A percentile compares a stretch with the other conserved stretches of the same genome.
phyloP scores from a whole-genome alignment of 2,113 vertebrate genomes.

The Oreotragus oreotragus region DNA sequence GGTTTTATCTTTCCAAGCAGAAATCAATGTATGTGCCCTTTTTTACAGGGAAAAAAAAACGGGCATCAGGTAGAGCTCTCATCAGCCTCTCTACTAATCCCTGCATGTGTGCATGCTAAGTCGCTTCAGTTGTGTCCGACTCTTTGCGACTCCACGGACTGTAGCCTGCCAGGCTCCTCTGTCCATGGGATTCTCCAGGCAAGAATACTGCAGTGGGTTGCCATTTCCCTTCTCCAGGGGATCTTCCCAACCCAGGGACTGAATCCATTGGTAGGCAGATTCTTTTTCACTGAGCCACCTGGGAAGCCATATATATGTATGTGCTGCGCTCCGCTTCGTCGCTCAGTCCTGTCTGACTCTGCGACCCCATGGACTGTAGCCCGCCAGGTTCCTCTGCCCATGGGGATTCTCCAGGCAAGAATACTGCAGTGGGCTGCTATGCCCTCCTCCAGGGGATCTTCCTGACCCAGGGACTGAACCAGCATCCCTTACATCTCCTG shows the following conservation, averaged over 20 bases:
- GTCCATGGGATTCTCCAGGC: background rate
- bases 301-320: background rate
- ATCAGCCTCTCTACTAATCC: background rate
- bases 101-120: background rate
- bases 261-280: background rate
- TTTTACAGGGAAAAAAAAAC: conserved; percentile 29
- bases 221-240: background rate
- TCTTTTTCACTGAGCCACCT: background rate
- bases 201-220: background rate
- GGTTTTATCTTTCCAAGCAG: conserved; percentile 46
- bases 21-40: background rate
- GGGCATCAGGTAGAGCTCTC: background rate
- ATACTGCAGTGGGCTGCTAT: background rate
- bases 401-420: background rate
- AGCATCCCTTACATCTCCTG: background rate
- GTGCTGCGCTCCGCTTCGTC: fast-evolving
- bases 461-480: background rate
- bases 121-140: fast-evolving
- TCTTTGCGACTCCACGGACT: background rate
- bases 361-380: background rate
- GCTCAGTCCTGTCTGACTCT: background rate
- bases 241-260: background rate
- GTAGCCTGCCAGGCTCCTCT: background rate
- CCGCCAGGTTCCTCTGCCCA: background rate
- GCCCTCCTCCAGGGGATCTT: background rate